Conservation (phyloP, 2,113 vertebrate species). For the Zosterops hypoxanthus region DNA sequence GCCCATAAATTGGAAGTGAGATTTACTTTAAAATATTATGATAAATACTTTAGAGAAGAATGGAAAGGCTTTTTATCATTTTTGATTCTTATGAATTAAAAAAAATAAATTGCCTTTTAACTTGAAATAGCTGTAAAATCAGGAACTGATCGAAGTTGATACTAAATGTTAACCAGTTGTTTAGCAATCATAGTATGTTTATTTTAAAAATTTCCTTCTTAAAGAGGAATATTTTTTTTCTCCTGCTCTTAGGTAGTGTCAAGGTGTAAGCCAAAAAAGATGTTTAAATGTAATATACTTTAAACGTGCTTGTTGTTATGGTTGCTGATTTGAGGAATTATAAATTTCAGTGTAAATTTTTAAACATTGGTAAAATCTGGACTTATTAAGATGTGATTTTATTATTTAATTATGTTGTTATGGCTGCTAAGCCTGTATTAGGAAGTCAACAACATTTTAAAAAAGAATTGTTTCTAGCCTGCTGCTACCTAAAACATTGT, state of each 20-base stretch:
- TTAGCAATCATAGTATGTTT: neutral
- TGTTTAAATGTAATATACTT: neutral
- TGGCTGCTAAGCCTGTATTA: neutral
- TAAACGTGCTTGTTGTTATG: accelerated
- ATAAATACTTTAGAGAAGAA: neutral
- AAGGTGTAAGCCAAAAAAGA: neutral
- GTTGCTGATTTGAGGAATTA: neutral
- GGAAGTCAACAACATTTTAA: neutral
- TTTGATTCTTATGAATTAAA: neutral
- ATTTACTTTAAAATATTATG: neutral
- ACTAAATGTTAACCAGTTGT: neutral
- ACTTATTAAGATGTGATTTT: neutral
- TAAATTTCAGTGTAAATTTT: neutral
- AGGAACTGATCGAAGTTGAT: neutral
- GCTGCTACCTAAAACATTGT: neutral
- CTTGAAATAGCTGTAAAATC: neutral
- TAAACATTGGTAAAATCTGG: neutral
- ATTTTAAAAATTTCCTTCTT: neutral
- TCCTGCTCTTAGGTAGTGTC: neutral
- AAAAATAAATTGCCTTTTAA: neutral
- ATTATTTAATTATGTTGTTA: neutral
- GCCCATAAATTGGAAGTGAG: neutral
- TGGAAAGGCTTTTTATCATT: neutral
- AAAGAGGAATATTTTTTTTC: neutral
- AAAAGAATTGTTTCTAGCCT: neutral